phyloP scores from a whole-genome alignment of 1,140 invertebrate species.

The Scaptomyza hsui region DNA sequence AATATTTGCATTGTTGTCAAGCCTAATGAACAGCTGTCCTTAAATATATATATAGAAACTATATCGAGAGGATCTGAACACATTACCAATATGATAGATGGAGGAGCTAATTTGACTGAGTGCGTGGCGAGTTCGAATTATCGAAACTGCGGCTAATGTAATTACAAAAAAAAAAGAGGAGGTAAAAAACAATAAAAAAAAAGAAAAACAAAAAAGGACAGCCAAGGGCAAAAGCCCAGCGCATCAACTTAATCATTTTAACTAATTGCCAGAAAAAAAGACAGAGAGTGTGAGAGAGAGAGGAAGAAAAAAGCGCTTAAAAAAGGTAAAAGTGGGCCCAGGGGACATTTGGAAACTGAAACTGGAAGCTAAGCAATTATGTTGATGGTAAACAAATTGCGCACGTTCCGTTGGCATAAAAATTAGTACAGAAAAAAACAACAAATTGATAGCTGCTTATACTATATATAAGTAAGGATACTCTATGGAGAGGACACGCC shows the following conservation, averaged over 20 bases:
- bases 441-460: slow-evolving; percentile 52
- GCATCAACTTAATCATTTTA: slow-evolving; percentile 83
- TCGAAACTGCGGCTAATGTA: slow-evolving; percentile 73
- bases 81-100: slow-evolving; percentile 71
- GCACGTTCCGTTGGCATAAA: slow-evolving; percentile 76
- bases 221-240: slow-evolving; percentile 41
- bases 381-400: slow-evolving; percentile 84
- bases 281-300: background rate
- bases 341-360: slow-evolving; percentile 53
- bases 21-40: slow-evolving; percentile 61
- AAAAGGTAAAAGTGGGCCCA: slow-evolving; percentile 65
- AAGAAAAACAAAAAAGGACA: slow-evolving; percentile 1
- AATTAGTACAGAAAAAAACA: slow-evolving; percentile 57
- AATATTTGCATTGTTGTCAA: slow-evolving; percentile 24
- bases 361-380: slow-evolving; percentile 67
- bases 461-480: slow-evolving; percentile 4
- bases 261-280: slow-evolving; percentile 65
- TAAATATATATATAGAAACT: background rate
- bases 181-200: slow-evolving; percentile 11
- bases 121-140: slow-evolving; percentile 68
- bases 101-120: slow-evolving; percentile 72
- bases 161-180: slow-evolving; percentile 59
- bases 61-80: slow-evolving; percentile 36
- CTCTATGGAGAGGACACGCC: slow-evolving; percentile 57
- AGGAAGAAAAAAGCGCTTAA: slow-evolving; percentile 74